Evolutionary conservation across 2,888 invertebrate species (phyloP), one percentile per base, ranked within the genome.

Genomic region (Tetragnatha montana): DNA sequence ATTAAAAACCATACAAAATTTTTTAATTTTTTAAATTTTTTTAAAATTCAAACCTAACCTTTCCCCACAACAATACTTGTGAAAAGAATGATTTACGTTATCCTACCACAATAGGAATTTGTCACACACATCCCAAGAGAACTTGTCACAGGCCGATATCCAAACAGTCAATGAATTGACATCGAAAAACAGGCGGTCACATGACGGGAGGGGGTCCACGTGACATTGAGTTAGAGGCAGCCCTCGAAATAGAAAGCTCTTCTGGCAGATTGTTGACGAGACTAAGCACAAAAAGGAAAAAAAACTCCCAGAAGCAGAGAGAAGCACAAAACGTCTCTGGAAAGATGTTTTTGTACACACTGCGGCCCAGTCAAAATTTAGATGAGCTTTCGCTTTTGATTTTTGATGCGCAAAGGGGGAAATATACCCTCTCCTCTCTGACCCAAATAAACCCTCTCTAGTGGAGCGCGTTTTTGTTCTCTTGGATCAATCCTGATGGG

Each of bases 191-290:
- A 70, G 71, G 71, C 47, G 49, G 21, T 68, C 35, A 21, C 80
- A 60, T 71, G 71, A 81, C 49, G 50, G 6, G 71, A 75, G 47
- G 35, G 17, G 47, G 35, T n/a, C 74, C 82, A 82, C 82, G 82
- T 82, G 82, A 82, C 82, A 82, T 82, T 82, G 71, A 78, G 68
- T 86, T 73, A 86, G 80, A 80, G 51, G 60, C 86, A 80, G 80
- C 86, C 73, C 60, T 49, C 80, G 80, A 86, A 79, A 79, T 70
- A 22, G 73, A 79, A 70, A 69, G 73, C 78, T 76, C 76, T 82
- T 78, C 82, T 88, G 87, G 87, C 87, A 88, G 87, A 82, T 88
- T 82, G 81, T 88, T 88, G 87, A 88, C 87, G 87, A 88, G 87
- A 82, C 87, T 88, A 81, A 88, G 87, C 87, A 82, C 47, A 71